phyloP scores from a whole-genome alignment of 1,140 invertebrate genomes.

The Philopotamus ludificatus region DNA sequence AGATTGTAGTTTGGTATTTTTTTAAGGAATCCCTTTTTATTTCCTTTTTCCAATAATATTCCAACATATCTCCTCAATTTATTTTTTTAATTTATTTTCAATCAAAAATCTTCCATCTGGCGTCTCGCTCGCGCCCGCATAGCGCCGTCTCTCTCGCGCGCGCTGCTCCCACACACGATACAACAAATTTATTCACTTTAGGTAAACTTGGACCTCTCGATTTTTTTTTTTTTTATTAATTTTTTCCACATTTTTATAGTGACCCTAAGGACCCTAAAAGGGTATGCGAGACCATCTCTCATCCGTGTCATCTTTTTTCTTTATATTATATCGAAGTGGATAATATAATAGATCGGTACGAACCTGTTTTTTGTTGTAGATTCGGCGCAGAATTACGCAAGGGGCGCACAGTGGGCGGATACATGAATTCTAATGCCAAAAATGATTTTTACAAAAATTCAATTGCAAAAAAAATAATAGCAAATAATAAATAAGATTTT shows the following conservation, averaged over 20 bases:
- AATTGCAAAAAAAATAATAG: no score
- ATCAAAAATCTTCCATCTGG: constrained; percentile 33
- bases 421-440: no score
- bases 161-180: neutral
- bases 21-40: constrained; percentile 38
- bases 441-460: no score
- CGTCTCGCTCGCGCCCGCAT: neutral
- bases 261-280: no score
- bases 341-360: no score
- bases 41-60: constrained; percentile 40
- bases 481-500: no score
- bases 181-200: constrained; percentile 31
- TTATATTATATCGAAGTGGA: no score
- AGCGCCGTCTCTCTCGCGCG: constrained; percentile 17
- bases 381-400: no score
- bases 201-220: constrained; percentile 18
- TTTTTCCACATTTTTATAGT: neutral
- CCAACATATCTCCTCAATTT: constrained; percentile 37
- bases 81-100: constrained; percentile 41
- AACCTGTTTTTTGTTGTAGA: no score
- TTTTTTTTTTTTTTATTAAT: neutral
- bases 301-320: no score
- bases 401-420: no score
- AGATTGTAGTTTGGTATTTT: constrained; percentile 39
- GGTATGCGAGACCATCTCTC: no score